phyloP scores from a whole-genome alignment of 2,113 vertebrate species.

The Cephalopterus ornatus region DNA sequence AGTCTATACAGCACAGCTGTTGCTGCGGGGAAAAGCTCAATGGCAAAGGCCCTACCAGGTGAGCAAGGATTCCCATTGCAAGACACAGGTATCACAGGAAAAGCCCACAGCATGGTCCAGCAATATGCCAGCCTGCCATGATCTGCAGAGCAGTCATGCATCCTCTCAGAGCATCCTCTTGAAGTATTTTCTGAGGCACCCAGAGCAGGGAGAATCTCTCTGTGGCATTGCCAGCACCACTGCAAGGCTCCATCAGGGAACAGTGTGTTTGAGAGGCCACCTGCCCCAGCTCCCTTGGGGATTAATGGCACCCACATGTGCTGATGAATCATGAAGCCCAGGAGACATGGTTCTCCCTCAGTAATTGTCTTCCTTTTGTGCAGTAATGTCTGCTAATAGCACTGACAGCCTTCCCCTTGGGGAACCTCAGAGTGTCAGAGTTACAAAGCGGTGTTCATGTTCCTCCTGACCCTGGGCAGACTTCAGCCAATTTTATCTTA shows the following conservation, averaged over 20 bases:
- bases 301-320: background rate
- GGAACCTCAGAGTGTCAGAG: background rate
- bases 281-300: background rate
- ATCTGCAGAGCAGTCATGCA: background rate
- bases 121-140: rapidly evolving
- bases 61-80: background rate
- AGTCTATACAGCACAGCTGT: background rate
- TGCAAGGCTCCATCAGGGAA: background rate
- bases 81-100: background rate
- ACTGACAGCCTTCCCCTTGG: background rate
- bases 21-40: background rate
- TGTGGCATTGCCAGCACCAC: rapidly evolving
- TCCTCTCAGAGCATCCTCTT: background rate
- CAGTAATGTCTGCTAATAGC: background rate
- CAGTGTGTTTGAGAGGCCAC: background rate
- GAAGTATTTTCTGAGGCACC: background rate
- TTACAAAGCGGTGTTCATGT: background rate
- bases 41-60: background rate
- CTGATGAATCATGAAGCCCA: background rate
- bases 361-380: background rate
- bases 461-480: background rate
- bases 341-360: background rate
- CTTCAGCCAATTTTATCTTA: background rate
- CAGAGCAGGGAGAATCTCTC: background rate
- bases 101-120: background rate